These are phyloP conservation scores for Omphaloscelis lunosa DNA, from an alignment of 2,888 invertebrate genomes.

Conservation along the genomic window DNA sequence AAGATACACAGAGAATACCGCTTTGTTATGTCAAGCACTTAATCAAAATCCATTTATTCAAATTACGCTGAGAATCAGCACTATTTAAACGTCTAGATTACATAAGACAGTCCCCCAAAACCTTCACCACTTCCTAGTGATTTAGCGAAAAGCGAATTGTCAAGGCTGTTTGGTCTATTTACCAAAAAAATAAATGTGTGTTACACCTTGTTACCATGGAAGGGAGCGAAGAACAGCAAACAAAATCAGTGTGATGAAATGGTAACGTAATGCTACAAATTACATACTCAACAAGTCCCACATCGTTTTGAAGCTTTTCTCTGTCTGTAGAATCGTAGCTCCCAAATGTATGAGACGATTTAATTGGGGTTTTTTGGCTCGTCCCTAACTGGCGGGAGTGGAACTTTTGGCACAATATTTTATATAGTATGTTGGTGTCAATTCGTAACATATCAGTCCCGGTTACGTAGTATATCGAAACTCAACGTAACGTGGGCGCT, in stretches of 20 bases:
- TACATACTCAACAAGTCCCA: not conserved
- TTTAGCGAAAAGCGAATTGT: too few species aligned
- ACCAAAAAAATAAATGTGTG: too few species aligned
- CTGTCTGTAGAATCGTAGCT: not conserved
- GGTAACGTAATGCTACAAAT: not conserved
- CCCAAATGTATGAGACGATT: not conserved
- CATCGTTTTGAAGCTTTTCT: not conserved
- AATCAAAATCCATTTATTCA: too few species aligned
- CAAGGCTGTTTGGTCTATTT: too few species aligned
- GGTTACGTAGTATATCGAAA: constrained; percentile 56
- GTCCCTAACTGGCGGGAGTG: not conserved
- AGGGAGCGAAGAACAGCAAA: too few species aligned
- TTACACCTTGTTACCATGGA: too few species aligned
- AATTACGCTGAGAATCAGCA: too few species aligned
- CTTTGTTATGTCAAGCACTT: not conserved
- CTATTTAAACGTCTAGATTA: too few species aligned
- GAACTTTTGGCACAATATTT: constrained; percentile 1
- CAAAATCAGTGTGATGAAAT: not conserved
- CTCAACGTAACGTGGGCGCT: constrained; percentile 30
- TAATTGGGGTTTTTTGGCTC: not conserved
- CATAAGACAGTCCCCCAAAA: too few species aligned
- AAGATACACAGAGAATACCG: not conserved
- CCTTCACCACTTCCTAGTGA: too few species aligned
- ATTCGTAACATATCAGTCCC: constrained; percentile 46
- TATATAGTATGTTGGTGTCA: constrained; percentile 20